Percentiles rank a stretch among this genome's conserved stretches.
Evolutionary conservation across 1,140 invertebrate species (phyloP).

Genomic region (Macrostomum lignano): DNA sequence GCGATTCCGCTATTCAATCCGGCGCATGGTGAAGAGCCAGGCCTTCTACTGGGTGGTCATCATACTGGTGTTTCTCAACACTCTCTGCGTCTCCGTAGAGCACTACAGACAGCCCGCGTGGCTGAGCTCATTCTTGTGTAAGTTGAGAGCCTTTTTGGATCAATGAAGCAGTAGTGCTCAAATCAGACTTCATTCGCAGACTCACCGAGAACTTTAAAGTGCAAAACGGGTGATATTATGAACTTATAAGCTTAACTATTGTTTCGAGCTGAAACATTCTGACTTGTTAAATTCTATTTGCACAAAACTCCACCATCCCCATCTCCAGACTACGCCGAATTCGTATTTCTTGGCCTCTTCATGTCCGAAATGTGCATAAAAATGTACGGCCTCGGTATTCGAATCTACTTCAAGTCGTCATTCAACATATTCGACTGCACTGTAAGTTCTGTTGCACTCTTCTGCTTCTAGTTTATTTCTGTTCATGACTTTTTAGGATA

Average conservation of each 20-base stretch:
- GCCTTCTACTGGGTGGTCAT: conserved; percentile 99
- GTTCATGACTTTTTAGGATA: no score
- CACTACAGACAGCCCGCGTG: conserved; percentile 80
- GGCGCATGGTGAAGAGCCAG: conserved; percentile 74
- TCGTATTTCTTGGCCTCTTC: conserved; percentile 86
- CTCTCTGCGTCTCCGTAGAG: conserved; percentile 86
- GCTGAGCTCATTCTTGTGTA: conserved; percentile 48
- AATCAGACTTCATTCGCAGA: no score
- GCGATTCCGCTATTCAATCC: conserved; percentile 35
- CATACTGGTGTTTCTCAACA: conserved; percentile 93
- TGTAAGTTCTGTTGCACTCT: no score
- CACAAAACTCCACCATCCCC: no score
- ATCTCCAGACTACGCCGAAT: conserved; percentile 64
- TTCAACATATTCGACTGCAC: conserved; percentile 93
- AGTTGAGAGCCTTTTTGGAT: no score
- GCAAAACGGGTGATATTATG: no score
- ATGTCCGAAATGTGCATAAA: conserved; percentile 97
- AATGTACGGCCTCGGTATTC: conserved; percentile 85
- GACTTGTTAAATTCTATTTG: no score
- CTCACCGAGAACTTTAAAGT: no score
- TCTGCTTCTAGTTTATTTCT: no score
- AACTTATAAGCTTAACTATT: no score
- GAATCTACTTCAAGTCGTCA: conserved; percentile 90
- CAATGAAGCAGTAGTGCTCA: no score
- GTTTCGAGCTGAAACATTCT: no score